Conservation (phyloP, 2,797 vertebrate genomes). For the Sciaenops ocellatus region DNA sequence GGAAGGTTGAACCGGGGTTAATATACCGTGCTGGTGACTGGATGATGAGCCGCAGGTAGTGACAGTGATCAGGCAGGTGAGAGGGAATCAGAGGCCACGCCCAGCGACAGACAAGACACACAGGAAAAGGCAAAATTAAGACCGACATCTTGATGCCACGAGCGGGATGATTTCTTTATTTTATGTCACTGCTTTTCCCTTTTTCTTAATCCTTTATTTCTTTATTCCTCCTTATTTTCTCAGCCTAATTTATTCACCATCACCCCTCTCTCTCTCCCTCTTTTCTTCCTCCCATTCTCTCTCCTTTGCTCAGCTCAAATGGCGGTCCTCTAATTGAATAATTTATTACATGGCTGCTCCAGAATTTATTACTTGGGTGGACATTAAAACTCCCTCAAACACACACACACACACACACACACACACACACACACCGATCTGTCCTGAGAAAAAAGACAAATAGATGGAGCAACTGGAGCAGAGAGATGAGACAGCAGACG, state of each 20-base stretch:
- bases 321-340: slow-evolving; percentile 58
- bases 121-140: too few relatives aligned
- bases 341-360: slow-evolving; percentile 60
- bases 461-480: slow-evolving; percentile 23
- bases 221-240: not conserved
- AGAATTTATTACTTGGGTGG: slow-evolving; percentile 58
- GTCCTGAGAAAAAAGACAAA: slow-evolving; percentile 13
- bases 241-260: not conserved
- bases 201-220: not conserved
- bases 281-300: not conserved
- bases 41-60: too few relatives aligned
- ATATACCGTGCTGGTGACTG: too few relatives aligned
- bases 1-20: too few relatives aligned
- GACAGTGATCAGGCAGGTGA: too few relatives aligned
- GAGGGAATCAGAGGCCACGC: too few relatives aligned
- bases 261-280: not conserved
- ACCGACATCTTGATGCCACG: not conserved
- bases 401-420: slow-evolving; percentile 11
- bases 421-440: not conserved
- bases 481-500: slow-evolving; percentile 2
- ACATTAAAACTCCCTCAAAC: slow-evolving; percentile 43
- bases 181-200: not conserved
- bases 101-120: too few relatives aligned
- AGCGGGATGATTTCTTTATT: not conserved
- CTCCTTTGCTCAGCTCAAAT: slow-evolving; percentile 21